Evolutionary conservation across 2,113 vertebrate genomes (phyloP).

Genomic region (Petrocephalus zakoni): DNA sequence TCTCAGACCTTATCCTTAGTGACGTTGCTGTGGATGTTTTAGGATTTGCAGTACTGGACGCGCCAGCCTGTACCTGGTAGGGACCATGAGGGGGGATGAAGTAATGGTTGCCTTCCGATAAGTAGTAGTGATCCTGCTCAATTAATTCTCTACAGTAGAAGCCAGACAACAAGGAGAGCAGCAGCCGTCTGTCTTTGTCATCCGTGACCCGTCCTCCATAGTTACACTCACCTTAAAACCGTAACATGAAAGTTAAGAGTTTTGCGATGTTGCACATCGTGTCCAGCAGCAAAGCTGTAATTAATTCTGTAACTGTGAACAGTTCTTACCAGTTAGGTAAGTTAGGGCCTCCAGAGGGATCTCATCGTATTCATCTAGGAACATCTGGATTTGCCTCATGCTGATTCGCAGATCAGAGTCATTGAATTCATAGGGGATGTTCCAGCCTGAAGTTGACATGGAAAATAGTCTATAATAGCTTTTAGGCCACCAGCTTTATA

Average conservation of each 20-base stretch:
- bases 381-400: constrained; percentile 86
- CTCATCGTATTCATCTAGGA: constrained; percentile 82
- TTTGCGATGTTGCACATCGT: neutral
- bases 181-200: constrained; percentile 86
- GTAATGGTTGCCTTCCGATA: constrained; percentile 70
- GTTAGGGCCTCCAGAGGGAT: constrained; percentile 79
- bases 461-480: neutral
- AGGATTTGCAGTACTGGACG: neutral
- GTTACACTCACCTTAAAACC: constrained; percentile 82
- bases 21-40: neutral
- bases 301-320: neutral
- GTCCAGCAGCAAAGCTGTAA: neutral
- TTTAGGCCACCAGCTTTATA: neutral
- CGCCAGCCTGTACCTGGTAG: constrained; percentile 67
- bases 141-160: constrained; percentile 77
- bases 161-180: constrained; percentile 78
- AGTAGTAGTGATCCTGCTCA: constrained; percentile 59
- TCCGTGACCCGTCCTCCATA: constrained; percentile 92
- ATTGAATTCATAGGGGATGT: constrained; percentile 91
- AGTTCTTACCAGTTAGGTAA: constrained; percentile 78
- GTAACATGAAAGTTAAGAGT: neutral
- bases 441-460: constrained; percentile 74
- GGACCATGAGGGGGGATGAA: constrained; percentile 71
- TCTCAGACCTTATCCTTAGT: neutral
- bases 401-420: constrained; percentile 89